Conservation (phyloP, 1,140 invertebrate genomes). For the Bombus terrestris region DNA sequence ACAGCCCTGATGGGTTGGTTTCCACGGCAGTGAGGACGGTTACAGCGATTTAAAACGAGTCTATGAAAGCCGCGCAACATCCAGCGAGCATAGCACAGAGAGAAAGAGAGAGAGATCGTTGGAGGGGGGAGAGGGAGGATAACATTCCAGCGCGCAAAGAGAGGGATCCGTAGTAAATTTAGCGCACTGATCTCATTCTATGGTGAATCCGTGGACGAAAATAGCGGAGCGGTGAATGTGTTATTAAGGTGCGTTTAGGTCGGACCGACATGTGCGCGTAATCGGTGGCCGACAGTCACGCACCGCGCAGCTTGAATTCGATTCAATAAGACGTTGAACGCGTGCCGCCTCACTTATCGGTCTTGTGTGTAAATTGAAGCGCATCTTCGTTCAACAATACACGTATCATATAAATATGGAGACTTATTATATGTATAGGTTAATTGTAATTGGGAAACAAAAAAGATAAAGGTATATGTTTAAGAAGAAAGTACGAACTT, state of each 20-base stretch:
- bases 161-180: conserved; percentile 68
- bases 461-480: too few relatives aligned
- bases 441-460: neutral
- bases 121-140: neutral
- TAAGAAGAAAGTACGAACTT: too few relatives aligned
- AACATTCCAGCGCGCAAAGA: conserved; percentile 44
- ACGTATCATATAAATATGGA: neutral
- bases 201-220: conserved; percentile 71
- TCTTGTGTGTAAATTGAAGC: neutral
- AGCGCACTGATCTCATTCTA: conserved; percentile 76
- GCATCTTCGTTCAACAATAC: neutral
- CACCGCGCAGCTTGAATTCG: neutral
- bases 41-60: conserved; percentile 21
- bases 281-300: conserved; percentile 1
- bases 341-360: neutral
- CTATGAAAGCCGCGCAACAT: conserved; percentile 16
- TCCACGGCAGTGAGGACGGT: neutral
- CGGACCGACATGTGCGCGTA: conserved; percentile 15
- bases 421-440: neutral
- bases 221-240: conserved; percentile 60
- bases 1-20: neutral
- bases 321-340: conserved; percentile 19
- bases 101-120: neutral
- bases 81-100: neutral
- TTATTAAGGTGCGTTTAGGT: conserved; percentile 45